phyloP scores from a whole-genome alignment of 2,797 vertebrate species.

The Cryptoprocta ferox region DNA sequence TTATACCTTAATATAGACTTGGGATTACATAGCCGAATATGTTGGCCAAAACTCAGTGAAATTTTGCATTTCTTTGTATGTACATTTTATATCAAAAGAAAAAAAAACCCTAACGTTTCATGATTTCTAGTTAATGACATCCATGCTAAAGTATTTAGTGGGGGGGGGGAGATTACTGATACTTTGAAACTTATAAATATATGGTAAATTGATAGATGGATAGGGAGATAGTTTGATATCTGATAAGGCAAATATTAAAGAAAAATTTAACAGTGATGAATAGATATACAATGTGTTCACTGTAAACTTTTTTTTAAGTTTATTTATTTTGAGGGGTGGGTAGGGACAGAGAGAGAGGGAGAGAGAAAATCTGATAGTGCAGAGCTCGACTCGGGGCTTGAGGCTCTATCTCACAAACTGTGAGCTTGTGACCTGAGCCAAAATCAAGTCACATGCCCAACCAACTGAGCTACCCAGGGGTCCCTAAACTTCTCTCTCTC shows the following conservation, averaged over 20 bases:
- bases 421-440: too few relatives aligned
- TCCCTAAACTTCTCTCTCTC: too few relatives aligned
- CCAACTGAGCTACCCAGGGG: too few relatives aligned
- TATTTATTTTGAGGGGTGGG: too few relatives aligned
- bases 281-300: neutral
- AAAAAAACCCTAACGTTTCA: neutral
- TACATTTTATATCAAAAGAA: neutral
- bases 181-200: neutral
- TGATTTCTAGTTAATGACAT: neutral
- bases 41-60: neutral
- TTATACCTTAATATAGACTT: neutral
- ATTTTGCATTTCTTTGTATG: neutral
- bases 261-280: neutral
- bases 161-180: neutral
- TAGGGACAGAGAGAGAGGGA: too few relatives aligned
- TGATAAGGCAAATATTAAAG: neutral
- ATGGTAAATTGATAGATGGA: neutral
- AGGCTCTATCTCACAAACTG: too few relatives aligned
- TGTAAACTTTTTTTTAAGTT: neutral
- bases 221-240: neutral
- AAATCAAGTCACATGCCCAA: too few relatives aligned
- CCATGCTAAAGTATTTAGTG: neutral
- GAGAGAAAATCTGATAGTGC: too few relatives aligned
- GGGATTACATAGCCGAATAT: neutral
- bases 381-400: too few relatives aligned